Percentiles rank a stretch among this genome's conserved stretches.
Evolutionary conservation across 1,140 invertebrate genomes (phyloP).

Genomic region (Acromyrmex heyeri): DNA sequence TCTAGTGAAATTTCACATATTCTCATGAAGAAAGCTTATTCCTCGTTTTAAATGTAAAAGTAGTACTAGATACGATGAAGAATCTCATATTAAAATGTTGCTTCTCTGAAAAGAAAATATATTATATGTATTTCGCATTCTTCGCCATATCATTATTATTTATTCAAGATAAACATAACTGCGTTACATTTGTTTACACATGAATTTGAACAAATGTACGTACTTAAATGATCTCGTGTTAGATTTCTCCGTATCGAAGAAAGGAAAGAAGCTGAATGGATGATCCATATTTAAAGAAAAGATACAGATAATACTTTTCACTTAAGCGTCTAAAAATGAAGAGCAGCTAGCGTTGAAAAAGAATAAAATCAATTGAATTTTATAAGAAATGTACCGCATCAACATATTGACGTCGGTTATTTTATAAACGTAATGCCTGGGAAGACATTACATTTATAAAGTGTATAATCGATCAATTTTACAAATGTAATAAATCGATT

Average conservation of each 20-base stretch:
- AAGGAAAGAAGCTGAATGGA: not conserved
- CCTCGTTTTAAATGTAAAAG: not conserved
- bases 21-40: not conserved
- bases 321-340: not conserved
- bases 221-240: not conserved
- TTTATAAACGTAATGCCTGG: too few species aligned
- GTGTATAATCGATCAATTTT: too few species aligned
- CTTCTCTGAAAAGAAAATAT: not conserved
- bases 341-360: not conserved
- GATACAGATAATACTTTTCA: constrained; percentile 31
- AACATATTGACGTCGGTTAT: too few species aligned
- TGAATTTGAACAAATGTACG: not conserved
- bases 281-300: constrained; percentile 44
- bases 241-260: not conserved
- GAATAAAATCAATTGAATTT: not conserved
- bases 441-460: too few species aligned
- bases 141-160: not conserved
- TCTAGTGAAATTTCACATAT: not conserved
- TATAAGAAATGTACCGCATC: not conserved
- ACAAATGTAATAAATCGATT: too few species aligned
- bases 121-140: not conserved
- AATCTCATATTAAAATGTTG: not conserved
- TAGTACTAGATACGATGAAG: not conserved
- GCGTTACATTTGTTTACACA: not conserved
- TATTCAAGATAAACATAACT: not conserved